Percentiles rank a stretch among this genome's conserved stretches.
phyloP scores from a whole-genome alignment of 1,140 invertebrate species.

The Lepidurus arcticus region DNA sequence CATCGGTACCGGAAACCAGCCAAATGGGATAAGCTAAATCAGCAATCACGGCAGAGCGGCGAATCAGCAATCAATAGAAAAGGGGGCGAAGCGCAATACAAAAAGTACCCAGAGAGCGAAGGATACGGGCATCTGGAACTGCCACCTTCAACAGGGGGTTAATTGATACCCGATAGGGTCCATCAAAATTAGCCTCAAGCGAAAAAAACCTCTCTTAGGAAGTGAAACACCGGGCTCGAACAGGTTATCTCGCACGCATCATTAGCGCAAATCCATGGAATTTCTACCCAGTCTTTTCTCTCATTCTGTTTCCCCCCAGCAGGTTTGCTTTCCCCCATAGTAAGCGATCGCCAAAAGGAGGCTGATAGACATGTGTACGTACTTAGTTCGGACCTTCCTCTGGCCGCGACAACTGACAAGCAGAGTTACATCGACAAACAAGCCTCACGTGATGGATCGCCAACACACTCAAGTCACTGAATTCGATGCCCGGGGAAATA shows the following conservation, averaged over 20 bases:
- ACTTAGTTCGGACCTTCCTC: neutral
- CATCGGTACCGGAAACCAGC: neutral
- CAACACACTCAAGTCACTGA: neutral
- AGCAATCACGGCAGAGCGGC: neutral
- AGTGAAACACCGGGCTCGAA: neutral
- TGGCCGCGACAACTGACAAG: neutral
- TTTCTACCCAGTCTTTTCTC: neutral
- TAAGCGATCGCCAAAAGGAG: neutral
- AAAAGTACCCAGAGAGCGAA: neutral
- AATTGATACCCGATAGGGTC: neutral
- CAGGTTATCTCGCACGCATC: neutral
- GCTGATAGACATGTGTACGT: neutral
- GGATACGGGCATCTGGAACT: neutral
- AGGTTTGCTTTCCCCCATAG: neutral
- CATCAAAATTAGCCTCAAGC: neutral
- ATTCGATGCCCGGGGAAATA: neutral
- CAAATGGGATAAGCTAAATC: slow-evolving; percentile 19
- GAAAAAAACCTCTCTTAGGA: neutral
- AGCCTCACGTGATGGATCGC: neutral
- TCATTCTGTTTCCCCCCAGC: neutral
- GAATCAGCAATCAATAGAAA: neutral
- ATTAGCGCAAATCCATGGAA: neutral
- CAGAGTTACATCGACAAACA: slow-evolving; percentile 3
- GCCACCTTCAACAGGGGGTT: neutral
- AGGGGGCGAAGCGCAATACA: neutral